phyloP scores from a whole-genome alignment of 1,140 invertebrate genomes.

The Drosophila mojavensis region DNA sequence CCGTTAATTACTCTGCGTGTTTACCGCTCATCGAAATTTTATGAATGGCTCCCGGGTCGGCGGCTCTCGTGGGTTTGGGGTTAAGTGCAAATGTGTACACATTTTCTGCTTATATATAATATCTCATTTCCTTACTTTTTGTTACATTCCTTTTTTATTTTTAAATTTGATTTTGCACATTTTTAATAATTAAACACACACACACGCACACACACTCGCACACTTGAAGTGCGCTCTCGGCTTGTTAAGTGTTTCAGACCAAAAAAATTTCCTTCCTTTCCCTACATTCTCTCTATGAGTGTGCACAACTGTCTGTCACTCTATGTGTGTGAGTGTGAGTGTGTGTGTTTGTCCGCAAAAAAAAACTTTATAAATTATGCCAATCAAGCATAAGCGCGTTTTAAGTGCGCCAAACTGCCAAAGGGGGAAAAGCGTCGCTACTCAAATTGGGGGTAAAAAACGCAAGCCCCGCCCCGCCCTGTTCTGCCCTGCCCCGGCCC shows the following conservation, averaged over 20 bases:
- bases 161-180: constrained; percentile 71
- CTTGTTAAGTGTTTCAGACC: constrained; percentile 39
- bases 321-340: constrained; percentile 11
- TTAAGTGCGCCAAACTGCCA: constrained; percentile 72
- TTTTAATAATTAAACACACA: constrained; percentile 68
- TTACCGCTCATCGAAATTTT: constrained; percentile 82
- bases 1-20: constrained; percentile 80
- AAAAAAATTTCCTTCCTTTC: constrained; percentile 23
- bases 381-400: constrained; percentile 81
- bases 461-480: no score
- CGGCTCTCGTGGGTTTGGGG: constrained; percentile 42
- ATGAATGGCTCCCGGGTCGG: constrained; percentile 57
- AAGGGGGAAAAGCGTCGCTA: constrained; percentile 40
- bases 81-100: constrained; percentile 75
- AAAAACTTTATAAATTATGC: constrained; percentile 78
- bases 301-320: constrained; percentile 29
- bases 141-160: constrained; percentile 7
- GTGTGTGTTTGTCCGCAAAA: constrained; percentile 12
- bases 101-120: constrained; percentile 34
- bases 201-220: constrained; percentile 13
- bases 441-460: constrained; percentile 30
- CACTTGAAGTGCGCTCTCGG: constrained; percentile 31
- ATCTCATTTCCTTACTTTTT: not conserved
- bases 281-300: constrained; percentile 34
- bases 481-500: not conserved